phyloP scores from a whole-genome alignment of 2,113 vertebrate species.

The Xyliphius kryptos region DNA sequence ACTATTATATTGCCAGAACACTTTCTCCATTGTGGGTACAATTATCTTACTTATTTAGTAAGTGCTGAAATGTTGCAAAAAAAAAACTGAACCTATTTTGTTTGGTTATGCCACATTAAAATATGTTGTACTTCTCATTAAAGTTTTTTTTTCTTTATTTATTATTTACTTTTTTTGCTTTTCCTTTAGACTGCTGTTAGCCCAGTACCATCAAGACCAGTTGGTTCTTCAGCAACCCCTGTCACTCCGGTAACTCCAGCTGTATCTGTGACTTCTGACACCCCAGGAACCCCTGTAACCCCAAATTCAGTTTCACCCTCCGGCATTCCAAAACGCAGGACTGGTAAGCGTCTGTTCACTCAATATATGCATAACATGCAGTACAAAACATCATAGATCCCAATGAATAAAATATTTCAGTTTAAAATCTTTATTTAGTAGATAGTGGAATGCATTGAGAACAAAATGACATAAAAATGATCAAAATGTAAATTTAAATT shows the following conservation, averaged over 20 bases:
- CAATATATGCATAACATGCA: constrained; percentile 9
- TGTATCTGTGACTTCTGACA: constrained; percentile 35
- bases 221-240: constrained; percentile 36
- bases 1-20: not conserved
- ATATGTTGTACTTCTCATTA: not conserved
- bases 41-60: too few species aligned
- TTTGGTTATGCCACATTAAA: not conserved
- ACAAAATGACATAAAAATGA: too few species aligned
- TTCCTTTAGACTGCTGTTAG: constrained; percentile 36
- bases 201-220: constrained; percentile 42
- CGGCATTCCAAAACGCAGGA: constrained; percentile 70
- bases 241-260: constrained; percentile 26
- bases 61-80: too few species aligned
- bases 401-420: too few species aligned
- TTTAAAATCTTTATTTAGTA: too few species aligned
- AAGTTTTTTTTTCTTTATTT: not conserved
- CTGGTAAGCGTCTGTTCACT: constrained; percentile 59
- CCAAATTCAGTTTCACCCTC: constrained; percentile 57
- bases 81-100: too few species aligned
- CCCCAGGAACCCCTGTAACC: constrained; percentile 49
- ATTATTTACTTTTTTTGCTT: not conserved
- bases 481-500: too few species aligned
- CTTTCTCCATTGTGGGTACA: not conserved
- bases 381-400: too few species aligned
- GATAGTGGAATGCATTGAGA: too few species aligned